These are phyloP conservation scores for Ennomos erosarius DNA, from an alignment of 2,888 invertebrate genomes.

Conservation along the genomic window DNA sequence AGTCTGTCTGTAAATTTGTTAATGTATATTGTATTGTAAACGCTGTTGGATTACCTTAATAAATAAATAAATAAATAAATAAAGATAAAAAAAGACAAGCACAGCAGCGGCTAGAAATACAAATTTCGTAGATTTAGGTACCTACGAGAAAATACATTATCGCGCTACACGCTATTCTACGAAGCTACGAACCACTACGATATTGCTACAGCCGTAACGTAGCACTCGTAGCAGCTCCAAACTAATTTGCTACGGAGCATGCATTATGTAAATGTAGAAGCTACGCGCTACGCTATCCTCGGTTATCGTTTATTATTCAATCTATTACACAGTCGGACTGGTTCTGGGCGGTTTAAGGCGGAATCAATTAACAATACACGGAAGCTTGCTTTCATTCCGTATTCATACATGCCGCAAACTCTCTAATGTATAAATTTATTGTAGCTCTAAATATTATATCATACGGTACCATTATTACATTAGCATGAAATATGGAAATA, in stretches of 20 bases:
- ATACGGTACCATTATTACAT: not conserved
- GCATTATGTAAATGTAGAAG: slow-evolving; percentile 35
- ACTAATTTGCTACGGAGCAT: slow-evolving; percentile 33
- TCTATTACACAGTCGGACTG: slow-evolving; percentile 16
- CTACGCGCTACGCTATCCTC: slow-evolving; percentile 12
- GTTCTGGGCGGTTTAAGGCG: slow-evolving; percentile 23
- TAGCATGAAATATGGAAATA: too few relatives aligned
- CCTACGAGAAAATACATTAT: too few relatives aligned
- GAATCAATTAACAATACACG: slow-evolving; percentile 36
- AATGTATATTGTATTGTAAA: too few relatives aligned
- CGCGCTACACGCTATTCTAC: too few relatives aligned
- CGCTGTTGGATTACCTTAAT: too few relatives aligned
- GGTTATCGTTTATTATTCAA: slow-evolving; percentile 30
- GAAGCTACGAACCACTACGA: slow-evolving; percentile 4
- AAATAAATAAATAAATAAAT: too few relatives aligned
- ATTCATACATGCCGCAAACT: slow-evolving; percentile 22
- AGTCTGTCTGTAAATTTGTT: too few relatives aligned
- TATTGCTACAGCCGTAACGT: not conserved
- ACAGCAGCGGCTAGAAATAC: too few relatives aligned
- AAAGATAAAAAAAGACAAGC: too few relatives aligned
- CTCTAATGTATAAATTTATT: slow-evolving; percentile 20
- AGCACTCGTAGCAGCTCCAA: slow-evolving; percentile 6
- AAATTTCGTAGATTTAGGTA: too few relatives aligned
- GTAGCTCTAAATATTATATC: slow-evolving; percentile 3
- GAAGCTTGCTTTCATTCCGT: slow-evolving; percentile 27